Evolutionary conservation across 1,140 invertebrate genomes (phyloP).

Genomic region (Drosophila kurseongensis): DNA sequence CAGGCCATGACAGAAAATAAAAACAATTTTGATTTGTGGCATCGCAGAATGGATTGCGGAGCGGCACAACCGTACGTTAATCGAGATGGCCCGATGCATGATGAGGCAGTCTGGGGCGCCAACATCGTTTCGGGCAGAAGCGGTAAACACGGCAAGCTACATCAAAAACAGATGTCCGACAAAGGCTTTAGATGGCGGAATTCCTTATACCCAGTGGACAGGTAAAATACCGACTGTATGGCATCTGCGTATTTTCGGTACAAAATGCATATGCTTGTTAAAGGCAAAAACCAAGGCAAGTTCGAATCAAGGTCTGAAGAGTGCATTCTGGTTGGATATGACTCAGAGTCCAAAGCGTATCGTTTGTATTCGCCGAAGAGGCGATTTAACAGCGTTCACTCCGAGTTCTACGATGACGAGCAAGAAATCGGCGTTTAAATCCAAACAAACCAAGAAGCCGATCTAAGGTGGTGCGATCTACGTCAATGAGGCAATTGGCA

Average conservation of each 20-base stretch:
- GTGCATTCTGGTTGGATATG: not conserved
- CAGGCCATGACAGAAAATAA: no score
- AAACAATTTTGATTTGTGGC: no score
- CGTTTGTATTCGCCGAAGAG: not conserved
- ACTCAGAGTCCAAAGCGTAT: not conserved
- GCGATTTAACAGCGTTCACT: not conserved
- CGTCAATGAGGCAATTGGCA: conserved; percentile 10
- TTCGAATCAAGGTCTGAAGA: not conserved
- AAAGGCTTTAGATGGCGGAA: not conserved
- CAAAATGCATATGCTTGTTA: conserved; percentile 3
- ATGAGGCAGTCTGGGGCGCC: not conserved
- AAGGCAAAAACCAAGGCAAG: conserved; percentile 1
- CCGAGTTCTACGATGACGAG: not conserved
- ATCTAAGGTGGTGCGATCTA: conserved; percentile 3
- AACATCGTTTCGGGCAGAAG: no score
- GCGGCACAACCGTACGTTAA: no score
- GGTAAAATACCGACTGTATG: conserved; percentile 2
- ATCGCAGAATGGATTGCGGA: no score
- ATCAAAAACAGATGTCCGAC: not conserved
- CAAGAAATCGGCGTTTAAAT: not conserved
- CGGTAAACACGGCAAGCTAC: conserved; percentile 1
- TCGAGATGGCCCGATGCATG: no score
- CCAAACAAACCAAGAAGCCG: not conserved
- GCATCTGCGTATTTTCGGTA: not conserved
- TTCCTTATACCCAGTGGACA: not conserved